Evolutionary conservation across 2,888 invertebrate species (phyloP).

Genomic region (Spialia ferax): DNA sequence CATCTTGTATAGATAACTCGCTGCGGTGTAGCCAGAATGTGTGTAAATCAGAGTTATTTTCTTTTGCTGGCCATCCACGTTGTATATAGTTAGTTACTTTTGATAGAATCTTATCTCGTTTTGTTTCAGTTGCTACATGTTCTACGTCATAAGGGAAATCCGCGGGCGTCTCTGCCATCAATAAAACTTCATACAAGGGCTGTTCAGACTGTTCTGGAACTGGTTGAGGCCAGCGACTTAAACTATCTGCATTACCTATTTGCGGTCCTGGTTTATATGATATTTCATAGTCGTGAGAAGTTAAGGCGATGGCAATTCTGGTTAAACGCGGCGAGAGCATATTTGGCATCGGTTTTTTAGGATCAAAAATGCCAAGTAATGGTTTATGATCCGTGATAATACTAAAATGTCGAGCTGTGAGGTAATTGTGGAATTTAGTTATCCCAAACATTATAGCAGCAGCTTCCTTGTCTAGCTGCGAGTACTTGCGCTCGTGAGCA

Average conservation of each 20-base stretch:
- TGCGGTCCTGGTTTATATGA: constrained; percentile 45
- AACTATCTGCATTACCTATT: constrained; percentile 47
- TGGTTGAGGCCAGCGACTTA: constrained; percentile 46
- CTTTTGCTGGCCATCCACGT: constrained; percentile 32
- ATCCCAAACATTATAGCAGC: constrained; percentile 46
- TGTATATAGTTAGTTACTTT: constrained; percentile 23
- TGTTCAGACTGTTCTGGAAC: constrained; percentile 36
- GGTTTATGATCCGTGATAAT: constrained; percentile 47
- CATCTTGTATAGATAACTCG: constrained; percentile 35
- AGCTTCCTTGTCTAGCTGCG: constrained; percentile 45
- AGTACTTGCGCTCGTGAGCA: constrained; percentile 41
- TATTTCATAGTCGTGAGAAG: constrained; percentile 45
- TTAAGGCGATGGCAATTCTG: constrained; percentile 46
- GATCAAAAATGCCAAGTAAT: constrained; percentile 43
- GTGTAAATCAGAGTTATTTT: constrained; percentile 27
- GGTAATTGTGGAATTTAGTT: constrained; percentile 43
- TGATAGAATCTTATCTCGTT: constrained; percentile 31
- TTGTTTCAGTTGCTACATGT: constrained; percentile 37
- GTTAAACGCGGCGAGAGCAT: constrained; percentile 45
- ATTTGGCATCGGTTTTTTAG: constrained; percentile 43
- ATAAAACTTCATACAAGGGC: constrained; percentile 38
- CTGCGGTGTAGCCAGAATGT: constrained; percentile 35
- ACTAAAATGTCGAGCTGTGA: constrained; percentile 37
- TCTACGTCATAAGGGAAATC: constrained; percentile 37
- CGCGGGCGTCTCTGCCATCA: constrained; percentile 42